Evolutionary conservation across 1,140 invertebrate genomes (phyloP).

Genomic region (Maconellicoccus hirsutus): DNA sequence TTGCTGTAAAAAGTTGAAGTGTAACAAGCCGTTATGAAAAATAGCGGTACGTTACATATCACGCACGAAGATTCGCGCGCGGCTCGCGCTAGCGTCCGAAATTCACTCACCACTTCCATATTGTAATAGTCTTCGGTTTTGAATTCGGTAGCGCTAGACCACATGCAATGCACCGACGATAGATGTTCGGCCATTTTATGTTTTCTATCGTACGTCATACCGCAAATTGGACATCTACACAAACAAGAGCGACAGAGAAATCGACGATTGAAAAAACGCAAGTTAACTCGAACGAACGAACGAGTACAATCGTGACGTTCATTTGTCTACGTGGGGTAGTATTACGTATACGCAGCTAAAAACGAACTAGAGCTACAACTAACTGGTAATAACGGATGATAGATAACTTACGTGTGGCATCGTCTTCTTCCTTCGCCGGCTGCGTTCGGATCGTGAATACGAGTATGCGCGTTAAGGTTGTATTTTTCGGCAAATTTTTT

Average conservation of each 20-base stretch:
- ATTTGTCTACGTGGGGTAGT: too few relatives aligned
- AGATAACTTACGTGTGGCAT: slow-evolving; percentile 32
- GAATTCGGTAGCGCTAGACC: neutral
- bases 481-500: slow-evolving; percentile 51
- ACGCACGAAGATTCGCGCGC: too few relatives aligned
- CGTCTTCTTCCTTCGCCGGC: slow-evolving; percentile 28
- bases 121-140: neutral
- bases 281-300: too few relatives aligned
- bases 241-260: neutral
- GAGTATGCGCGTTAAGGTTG: slow-evolving; percentile 39
- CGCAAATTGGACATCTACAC: slow-evolving; percentile 42
- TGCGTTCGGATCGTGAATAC: slow-evolving; percentile 36
- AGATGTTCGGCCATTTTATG: slow-evolving; percentile 33
- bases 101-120: neutral
- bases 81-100: too few relatives aligned
- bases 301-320: too few relatives aligned
- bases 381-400: too few relatives aligned
- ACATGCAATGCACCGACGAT: slow-evolving; percentile 27
- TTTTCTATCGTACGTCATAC: slow-evolving; percentile 34
- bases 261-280: neutral
- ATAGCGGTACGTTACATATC: too few relatives aligned
- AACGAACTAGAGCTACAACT: too few relatives aligned
- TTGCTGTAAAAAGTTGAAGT: neutral
- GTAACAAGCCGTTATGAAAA: too few relatives aligned
- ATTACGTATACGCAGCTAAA: too few relatives aligned